These are phyloP conservation scores for Micoletzkya japonica DNA, from an alignment of 2,888 invertebrate species.

Conservation along the genomic window DNA sequence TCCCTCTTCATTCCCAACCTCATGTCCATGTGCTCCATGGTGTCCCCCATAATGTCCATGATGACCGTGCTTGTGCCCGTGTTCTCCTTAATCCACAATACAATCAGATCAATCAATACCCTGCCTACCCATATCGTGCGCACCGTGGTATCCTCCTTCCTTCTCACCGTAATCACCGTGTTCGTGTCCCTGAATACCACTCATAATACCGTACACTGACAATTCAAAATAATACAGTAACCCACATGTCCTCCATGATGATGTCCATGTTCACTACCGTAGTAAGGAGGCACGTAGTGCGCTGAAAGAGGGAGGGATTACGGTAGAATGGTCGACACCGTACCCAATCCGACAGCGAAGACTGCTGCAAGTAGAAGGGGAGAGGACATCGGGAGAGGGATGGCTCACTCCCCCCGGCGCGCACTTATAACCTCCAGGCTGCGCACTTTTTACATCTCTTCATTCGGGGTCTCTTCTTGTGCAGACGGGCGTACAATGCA, in stretches of 20 bases:
- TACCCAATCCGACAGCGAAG: conserved; percentile 11
- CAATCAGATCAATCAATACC: no score
- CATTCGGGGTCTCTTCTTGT: not conserved
- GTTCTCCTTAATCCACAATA: no score
- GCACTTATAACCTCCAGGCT: conserved; percentile 16
- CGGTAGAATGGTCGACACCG: not conserved
- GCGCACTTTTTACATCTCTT: not conserved
- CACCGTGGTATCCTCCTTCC: conserved; percentile 21
- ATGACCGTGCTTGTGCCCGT: conserved; percentile 14
- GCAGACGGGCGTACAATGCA: not conserved
- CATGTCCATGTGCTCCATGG: conserved; percentile 24
- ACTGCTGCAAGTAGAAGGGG: conserved; percentile 13
- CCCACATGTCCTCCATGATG: conserved; percentile 23
- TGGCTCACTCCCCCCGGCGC: conserved; percentile 1
- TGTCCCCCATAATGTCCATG: conserved; percentile 25
- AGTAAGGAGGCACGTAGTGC: conserved; percentile 29
- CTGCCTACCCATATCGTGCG: no score
- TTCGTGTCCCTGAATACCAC: not conserved
- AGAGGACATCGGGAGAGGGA: conserved; percentile 16
- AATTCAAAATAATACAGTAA: not conserved
- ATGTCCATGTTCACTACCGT: conserved; percentile 12
- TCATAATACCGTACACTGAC: not conserved
- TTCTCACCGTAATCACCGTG: conserved; percentile 7
- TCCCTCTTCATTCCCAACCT: not conserved
- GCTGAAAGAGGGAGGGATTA: conserved; percentile 17